phyloP scores from a whole-genome alignment of 2,797 vertebrate species.

The Chelonia mydas region DNA sequence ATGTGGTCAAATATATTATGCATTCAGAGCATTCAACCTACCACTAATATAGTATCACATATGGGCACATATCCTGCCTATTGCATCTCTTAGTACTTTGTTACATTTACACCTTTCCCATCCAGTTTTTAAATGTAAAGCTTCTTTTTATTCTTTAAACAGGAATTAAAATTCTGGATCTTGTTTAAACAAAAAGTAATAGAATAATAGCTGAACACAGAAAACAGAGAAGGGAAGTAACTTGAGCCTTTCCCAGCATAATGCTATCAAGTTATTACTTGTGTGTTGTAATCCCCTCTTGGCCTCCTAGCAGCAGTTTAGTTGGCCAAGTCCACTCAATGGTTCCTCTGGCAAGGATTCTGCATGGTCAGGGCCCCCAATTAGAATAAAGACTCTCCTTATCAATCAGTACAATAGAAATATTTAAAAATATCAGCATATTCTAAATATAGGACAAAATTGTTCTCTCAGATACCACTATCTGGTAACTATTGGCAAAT shows the following conservation, averaged over 20 bases:
- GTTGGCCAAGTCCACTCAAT: background rate
- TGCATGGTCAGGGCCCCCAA: background rate
- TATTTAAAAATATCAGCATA: background rate
- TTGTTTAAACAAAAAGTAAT: background rate
- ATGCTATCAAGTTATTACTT: background rate
- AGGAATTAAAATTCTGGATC: background rate
- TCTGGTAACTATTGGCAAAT: conserved; percentile 15
- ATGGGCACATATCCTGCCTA: rapidly evolving
- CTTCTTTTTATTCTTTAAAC: background rate
- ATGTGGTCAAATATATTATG: background rate
- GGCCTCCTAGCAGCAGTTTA: background rate
- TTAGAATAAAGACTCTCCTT: background rate
- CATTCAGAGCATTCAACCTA: background rate
- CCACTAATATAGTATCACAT: background rate
- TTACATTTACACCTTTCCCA: background rate
- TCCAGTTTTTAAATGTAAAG: background rate
- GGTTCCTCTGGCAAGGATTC: background rate
- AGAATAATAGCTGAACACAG: background rate
- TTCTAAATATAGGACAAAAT: background rate
- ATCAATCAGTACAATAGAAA: background rate
- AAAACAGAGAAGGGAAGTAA: background rate
- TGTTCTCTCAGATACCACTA: background rate
- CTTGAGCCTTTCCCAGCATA: background rate
- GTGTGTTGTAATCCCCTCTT: background rate
- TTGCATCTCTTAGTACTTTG: background rate